Evolutionary conservation across 2,113 vertebrate species (phyloP), one percentile per base, ranked within the genome.

Genomic region (Ptyas mucosa): DNA sequence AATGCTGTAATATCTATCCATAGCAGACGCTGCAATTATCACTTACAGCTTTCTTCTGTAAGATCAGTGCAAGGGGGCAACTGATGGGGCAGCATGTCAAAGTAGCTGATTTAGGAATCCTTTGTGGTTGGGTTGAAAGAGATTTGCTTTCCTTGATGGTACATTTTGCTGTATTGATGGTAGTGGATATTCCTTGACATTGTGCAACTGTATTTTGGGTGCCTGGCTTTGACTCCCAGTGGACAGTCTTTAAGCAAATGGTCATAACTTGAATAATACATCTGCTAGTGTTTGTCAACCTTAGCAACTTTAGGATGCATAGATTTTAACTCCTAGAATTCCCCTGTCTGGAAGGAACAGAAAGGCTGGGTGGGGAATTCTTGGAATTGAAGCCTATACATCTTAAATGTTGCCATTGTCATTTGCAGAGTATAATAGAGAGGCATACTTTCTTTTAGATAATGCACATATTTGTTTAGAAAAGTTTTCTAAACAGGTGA

Each of bases 31-130:
- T 93, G 21, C 54, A 87, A 26, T 86, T 43, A 88, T 49, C 51
- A 5, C 1, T 0, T 6, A 49, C 0, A 29, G 52, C 18, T 93
- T 87, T 92, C 54, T 94, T 95, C 89, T 46, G 52, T 29, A 34
- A 61, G 2, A 9, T 2, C 52, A 90, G 87, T 1, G 85, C 0
- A 89, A 64, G 43, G 52, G 21, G 11, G 52, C 26, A 34, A 24
- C 8, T n/a, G 11, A 14, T n/a, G 5, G 88, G 24, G 20, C 39
- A 89, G 92, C 21, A 8, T 29, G 2, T 61, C 34, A 11, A 51
- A 52, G 20, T 29, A 34, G 34, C 14, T 88, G 23, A 88, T 53
- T 5, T 53, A 39, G 23, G 14, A 53, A 88, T 20, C 49, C 14
- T 39, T 88, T 4, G 10, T 46, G 39, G 34, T 18, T 85, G 14